Conservation (phyloP, 2,113 vertebrate genomes). For the Clinocottus analis region DNA sequence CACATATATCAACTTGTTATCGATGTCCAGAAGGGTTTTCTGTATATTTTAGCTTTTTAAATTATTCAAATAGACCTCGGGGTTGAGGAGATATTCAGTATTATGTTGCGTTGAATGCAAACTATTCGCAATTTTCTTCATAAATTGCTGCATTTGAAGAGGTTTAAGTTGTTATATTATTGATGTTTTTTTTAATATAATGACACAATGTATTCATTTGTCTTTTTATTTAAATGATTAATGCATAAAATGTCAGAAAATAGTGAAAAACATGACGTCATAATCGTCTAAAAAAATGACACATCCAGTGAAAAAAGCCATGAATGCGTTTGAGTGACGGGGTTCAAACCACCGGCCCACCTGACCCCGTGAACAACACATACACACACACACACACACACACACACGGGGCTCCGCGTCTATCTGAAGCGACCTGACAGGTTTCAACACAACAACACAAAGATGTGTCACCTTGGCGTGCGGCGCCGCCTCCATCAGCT, state of each 20-base stretch:
- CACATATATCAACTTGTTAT: too few relatives aligned
- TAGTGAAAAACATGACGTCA: background rate
- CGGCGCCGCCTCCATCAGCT: conserved; percentile 37
- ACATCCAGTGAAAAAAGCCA: background rate
- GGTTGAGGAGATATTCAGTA: too few relatives aligned
- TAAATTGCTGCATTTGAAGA: too few relatives aligned
- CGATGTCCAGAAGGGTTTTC: too few relatives aligned
- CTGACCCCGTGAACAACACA: background rate
- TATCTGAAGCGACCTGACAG: background rate
- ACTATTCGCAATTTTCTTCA: too few relatives aligned
- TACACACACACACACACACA: too few relatives aligned
- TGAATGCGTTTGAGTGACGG: background rate
- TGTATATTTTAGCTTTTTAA: too few relatives aligned
- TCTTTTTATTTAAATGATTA: too few relatives aligned
- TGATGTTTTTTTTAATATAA: background rate
- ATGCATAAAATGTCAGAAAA: background rate
- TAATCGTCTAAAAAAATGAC: background rate
- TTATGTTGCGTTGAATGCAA: too few relatives aligned
- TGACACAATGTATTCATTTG: background rate
- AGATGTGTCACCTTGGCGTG: conserved; percentile 43
- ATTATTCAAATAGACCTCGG: too few relatives aligned
- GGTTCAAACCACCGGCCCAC: background rate
- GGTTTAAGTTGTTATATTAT: too few relatives aligned
- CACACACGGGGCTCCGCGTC: background rate
- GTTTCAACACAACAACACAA: background rate